phyloP scores from a whole-genome alignment of 1,140 invertebrate species.

The Ceratina australensis region DNA sequence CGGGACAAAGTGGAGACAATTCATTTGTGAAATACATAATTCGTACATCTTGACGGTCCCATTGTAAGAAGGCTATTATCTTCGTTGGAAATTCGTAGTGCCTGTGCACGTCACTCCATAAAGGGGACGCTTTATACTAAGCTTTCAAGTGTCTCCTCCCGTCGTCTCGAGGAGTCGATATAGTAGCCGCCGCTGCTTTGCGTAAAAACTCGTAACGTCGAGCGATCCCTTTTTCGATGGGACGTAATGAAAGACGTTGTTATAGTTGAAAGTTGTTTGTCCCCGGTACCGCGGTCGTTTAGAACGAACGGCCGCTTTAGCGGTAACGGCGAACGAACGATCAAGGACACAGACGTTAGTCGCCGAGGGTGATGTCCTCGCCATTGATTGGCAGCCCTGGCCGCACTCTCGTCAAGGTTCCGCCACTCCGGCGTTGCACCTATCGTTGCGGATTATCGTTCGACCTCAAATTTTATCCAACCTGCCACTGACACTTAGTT shows the following conservation, averaged over 20 bases:
- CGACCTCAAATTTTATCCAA: neutral
- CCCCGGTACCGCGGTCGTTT: constrained; percentile 40
- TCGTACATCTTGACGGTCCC: no score
- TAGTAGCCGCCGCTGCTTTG: neutral
- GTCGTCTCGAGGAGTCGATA: neutral
- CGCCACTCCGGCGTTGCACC: constrained; percentile 36
- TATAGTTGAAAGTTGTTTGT: constrained; percentile 33
- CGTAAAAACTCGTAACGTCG: neutral
- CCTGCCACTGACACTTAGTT: no score
- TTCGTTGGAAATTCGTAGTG: no score
- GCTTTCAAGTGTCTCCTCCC: no score
- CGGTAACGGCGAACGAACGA: constrained; percentile 55
- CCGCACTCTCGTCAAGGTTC: constrained; percentile 61
- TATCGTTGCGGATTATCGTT: constrained; percentile 44
- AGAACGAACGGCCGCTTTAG: constrained; percentile 35
- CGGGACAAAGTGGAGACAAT: no score
- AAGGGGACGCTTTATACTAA: no score
- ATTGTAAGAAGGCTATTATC: no score
- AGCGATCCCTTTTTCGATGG: neutral
- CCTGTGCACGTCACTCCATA: no score
- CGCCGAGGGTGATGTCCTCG: constrained; percentile 74
- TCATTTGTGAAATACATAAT: no score
- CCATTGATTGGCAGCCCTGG: constrained; percentile 74
- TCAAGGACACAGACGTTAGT: constrained; percentile 63
- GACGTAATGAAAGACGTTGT: no score